These are phyloP conservation scores for Polymixis flavicincta DNA, from an alignment of 2,888 invertebrate genomes.

Conservation along the genomic window DNA sequence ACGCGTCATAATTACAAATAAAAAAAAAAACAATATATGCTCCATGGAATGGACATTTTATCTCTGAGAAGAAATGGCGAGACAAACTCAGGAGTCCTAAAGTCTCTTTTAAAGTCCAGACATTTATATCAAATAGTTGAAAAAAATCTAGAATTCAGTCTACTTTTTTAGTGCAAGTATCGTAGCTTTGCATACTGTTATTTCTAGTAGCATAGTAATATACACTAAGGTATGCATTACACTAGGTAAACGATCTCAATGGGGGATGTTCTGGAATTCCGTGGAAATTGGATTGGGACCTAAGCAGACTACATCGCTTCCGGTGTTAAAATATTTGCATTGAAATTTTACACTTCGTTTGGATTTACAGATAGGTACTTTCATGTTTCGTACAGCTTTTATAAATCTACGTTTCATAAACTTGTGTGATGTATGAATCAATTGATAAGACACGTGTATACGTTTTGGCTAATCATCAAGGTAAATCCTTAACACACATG, in stretches of 20 bases:
- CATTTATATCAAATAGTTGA: not conserved
- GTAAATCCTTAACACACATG: not conserved
- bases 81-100: not conserved
- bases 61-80: not conserved
- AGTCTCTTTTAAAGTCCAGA: not conserved
- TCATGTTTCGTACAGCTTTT: not conserved
- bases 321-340: slow-evolving; percentile 51
- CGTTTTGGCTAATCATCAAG: not conserved
- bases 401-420: too few relatives aligned
- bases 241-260: slow-evolving; percentile 64
- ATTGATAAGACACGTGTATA: not conserved
- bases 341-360: slow-evolving; percentile 28
- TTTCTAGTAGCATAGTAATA: slow-evolving; percentile 16
- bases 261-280: slow-evolving; percentile 57
- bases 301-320: slow-evolving; percentile 57
- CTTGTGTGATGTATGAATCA: not conserved
- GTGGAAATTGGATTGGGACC: slow-evolving; percentile 73
- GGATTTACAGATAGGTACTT: slow-evolving; percentile 12
- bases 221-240: slow-evolving; percentile 47
- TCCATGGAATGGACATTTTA: not conserved
- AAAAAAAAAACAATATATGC: not conserved
- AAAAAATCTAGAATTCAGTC: not conserved
- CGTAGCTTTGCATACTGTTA: slow-evolving; percentile 26
- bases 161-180: not conserved
- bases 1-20: not conserved